phyloP scores from a whole-genome alignment of 1,140 invertebrate species.

The Leptopilina clavipes region DNA sequence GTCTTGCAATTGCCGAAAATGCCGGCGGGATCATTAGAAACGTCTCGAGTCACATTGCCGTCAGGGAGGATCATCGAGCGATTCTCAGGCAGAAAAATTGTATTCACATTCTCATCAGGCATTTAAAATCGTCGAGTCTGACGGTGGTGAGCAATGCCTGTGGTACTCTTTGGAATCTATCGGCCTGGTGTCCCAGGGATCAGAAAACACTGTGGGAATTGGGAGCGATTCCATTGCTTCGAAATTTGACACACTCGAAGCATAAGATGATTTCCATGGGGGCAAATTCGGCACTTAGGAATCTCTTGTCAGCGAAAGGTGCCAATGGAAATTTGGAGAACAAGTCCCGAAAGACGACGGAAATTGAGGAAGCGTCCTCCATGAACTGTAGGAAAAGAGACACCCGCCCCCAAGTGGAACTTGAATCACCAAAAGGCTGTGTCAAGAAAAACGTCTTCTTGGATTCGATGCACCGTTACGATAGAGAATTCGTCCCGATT shows the following conservation, averaged over 20 bases:
- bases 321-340: conserved; percentile 76
- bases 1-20: conserved; percentile 91
- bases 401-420: background rate
- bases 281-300: conserved; percentile 91
- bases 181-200: conserved; percentile 88
- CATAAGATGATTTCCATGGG: conserved; percentile 96
- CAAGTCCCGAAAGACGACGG: background rate
- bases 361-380: background rate
- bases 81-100: conserved; percentile 89
- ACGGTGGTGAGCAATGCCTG: conserved; percentile 95
- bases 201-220: conserved; percentile 91
- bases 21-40: conserved; percentile 93
- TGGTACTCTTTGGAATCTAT: conserved; percentile 94
- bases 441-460: background rate
- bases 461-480: background rate
- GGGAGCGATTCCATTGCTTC: conserved; percentile 91
- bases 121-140: conserved; percentile 91
- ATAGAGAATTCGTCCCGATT: background rate
- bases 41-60: conserved; percentile 92
- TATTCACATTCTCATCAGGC: conserved; percentile 88
- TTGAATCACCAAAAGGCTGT: background rate
- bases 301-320: conserved; percentile 87
- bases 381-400: background rate
- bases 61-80: conserved; percentile 88
- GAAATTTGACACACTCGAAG: conserved; percentile 92